Base-by-base conservation (phyloP, 2,888 invertebrate species). In the Unio delphinus region DNA sequence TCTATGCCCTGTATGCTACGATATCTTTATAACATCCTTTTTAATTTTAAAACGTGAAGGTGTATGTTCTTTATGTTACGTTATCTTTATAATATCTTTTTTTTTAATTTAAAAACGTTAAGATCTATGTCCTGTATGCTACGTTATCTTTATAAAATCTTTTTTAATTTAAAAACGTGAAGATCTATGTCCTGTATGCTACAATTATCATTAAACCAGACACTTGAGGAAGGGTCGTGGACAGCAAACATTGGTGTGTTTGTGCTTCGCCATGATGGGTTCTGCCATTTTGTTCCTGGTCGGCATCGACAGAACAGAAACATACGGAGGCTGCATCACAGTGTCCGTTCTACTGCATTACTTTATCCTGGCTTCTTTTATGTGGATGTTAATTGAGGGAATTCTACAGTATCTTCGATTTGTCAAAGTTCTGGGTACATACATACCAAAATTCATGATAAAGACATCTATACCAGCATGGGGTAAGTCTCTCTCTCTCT, bases 341-440 rank as follows among this genome's bases (percentile, higher is more conserved):
- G 89, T 93, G 26, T 94, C 94, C 1, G 92, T 92, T 5, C 79
- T 92, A 4, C 86, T 94, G 59, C 94, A 94, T 81, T 94, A 94
- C 86, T 92, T 93, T 28, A 92, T 94, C 55, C 67, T 83, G 60
- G 81, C 78, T 1, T 76, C 84, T 18, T 84, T 84, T 69, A 88
- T 94, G 72, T 94, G 94, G 94, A 94, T 94, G 94, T 87, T 94
- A 23, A 92, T 94, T 63, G 93, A 94, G 69, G 94, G 93, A 1
- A 88, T 92, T 64, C 89, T 94, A 67, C 94, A 94, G 85, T 94
- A 93, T 85, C 91, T 93, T 69, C 90, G 93, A 74, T 94, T 94
- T 81, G 94, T 94, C 1, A 91, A 92, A 68, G 93, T 94, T 0
- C 90, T 94, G 63, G 93, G 93, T 11, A 91, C 92, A 23, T 88